Conservation (phyloP, 1,140 invertebrate species). For the Mesaphorura yosii region DNA sequence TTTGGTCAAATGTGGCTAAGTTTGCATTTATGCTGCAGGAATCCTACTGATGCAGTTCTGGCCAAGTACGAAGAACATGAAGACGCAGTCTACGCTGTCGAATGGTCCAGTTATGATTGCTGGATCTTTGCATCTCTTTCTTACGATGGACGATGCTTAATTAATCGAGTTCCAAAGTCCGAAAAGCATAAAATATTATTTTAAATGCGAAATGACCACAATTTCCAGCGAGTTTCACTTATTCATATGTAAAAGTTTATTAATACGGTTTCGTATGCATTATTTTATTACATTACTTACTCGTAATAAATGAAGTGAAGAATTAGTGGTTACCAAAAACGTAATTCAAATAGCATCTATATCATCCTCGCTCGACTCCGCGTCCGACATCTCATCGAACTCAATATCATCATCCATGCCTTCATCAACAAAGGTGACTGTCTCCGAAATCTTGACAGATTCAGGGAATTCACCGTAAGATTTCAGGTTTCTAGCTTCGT, state of each 20-base stretch:
- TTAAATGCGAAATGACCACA: constrained; percentile 20
- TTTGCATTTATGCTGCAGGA: constrained; percentile 48
- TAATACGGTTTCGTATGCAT: not conserved
- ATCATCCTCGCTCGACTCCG: constrained; percentile 71
- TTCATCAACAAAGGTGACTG: constrained; percentile 84
- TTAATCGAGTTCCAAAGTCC: constrained; percentile 80
- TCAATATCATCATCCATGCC: constrained; percentile 89
- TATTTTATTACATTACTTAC: not conserved
- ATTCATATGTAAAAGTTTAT: too few relatives aligned
- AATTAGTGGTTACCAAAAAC: not conserved
- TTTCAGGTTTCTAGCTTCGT: constrained; percentile 97
- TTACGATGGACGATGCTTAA: constrained; percentile 52
- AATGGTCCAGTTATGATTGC: constrained; percentile 92
- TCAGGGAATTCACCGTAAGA: constrained; percentile 98
- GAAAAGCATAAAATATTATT: constrained; percentile 78
- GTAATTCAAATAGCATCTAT: constrained; percentile 34
- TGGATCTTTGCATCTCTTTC: constrained; percentile 95
- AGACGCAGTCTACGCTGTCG: constrained; percentile 91
- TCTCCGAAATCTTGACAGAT: constrained; percentile 65
- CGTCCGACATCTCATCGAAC: constrained; percentile 59
- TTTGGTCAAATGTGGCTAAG: too few relatives aligned
- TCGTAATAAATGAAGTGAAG: not conserved
- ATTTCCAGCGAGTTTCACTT: too few relatives aligned
- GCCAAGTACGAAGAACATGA: constrained; percentile 92
- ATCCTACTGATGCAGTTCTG: constrained; percentile 68